Conservation (phyloP, 2,113 vertebrate genomes). For the Engystomops pustulosus region DNA sequence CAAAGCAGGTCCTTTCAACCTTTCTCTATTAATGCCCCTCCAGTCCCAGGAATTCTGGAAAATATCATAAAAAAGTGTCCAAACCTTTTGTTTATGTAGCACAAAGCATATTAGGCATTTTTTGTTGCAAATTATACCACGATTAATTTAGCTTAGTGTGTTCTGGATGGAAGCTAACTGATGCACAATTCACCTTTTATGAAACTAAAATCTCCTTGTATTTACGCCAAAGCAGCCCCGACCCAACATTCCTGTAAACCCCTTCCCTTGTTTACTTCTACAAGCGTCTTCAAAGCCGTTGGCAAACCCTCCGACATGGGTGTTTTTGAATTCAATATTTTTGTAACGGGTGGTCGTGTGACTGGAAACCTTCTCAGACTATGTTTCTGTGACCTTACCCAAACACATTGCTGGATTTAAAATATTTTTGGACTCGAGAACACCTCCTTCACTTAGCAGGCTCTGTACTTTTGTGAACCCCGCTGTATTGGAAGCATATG, state of each 20-base stretch:
- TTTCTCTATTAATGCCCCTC: too few relatives aligned
- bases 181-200: background rate
- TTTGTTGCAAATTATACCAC: too few relatives aligned
- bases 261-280: background rate
- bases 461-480: slow-evolving; percentile 8
- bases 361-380: background rate
- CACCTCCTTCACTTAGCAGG: slow-evolving; percentile 36
- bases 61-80: too few relatives aligned
- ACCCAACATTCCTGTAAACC: background rate
- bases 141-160: too few relatives aligned
- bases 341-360: slow-evolving; percentile 36
- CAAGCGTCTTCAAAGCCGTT: background rate
- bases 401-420: slow-evolving; percentile 3
- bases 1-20: too few relatives aligned
- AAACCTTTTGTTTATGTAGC: too few relatives aligned
- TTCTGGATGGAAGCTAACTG: background rate
- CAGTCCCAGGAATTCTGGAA: too few relatives aligned
- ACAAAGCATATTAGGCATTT: too few relatives aligned
- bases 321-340: slow-evolving; percentile 23
- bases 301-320: background rate
- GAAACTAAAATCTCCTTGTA: background rate
- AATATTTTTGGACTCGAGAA: slow-evolving; percentile 40
- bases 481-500: slow-evolving; percentile 20
- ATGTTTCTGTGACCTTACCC: background rate
- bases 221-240: background rate